These are phyloP conservation scores for Shinisaurus crocodilurus DNA, from an alignment of 2,113 vertebrate species.

Conservation along the genomic window DNA sequence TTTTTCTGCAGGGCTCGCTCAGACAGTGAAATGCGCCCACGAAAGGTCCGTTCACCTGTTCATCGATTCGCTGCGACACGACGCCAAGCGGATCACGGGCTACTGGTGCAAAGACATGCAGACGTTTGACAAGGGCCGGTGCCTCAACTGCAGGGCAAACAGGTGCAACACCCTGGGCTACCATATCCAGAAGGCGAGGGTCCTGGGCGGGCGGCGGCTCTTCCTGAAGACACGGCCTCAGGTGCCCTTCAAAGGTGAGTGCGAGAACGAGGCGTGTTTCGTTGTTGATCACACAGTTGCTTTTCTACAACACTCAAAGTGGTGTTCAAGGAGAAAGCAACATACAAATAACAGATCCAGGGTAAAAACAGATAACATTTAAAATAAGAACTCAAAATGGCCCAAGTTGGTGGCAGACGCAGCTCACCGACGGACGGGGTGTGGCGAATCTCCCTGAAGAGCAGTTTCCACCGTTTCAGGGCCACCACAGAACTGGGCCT, in stretches of 20 bases:
- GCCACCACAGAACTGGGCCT: neutral
- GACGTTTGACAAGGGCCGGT: constrained; percentile 88
- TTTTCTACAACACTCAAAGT: neutral
- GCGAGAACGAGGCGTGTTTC: too few relatives aligned
- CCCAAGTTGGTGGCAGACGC: neutral
- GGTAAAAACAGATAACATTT: neutral
- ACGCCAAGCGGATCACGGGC: constrained; percentile 83
- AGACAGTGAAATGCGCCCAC: constrained; percentile 94
- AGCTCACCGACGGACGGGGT: neutral
- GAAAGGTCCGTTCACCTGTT: constrained; percentile 94
- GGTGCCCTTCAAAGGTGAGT: constrained; percentile 88
- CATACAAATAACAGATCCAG: neutral
- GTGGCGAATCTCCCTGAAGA: neutral
- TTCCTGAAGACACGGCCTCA: constrained; percentile 86
- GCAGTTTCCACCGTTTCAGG: neutral
- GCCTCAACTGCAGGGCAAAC: constrained; percentile 88
- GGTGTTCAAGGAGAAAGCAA: neutral
- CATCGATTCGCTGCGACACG: constrained; percentile 89
- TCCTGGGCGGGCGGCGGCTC: constrained; percentile 77
- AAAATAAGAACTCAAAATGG: neutral
- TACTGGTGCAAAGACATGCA: constrained; percentile 87
- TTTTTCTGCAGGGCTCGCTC: constrained; percentile 82
- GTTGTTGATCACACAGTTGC: too few relatives aligned
- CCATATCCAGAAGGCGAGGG: constrained; percentile 77
- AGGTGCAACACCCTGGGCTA: constrained; percentile 93